Conservation (phyloP, 1,140 invertebrate species). For the Reticulitermes speratus region DNA sequence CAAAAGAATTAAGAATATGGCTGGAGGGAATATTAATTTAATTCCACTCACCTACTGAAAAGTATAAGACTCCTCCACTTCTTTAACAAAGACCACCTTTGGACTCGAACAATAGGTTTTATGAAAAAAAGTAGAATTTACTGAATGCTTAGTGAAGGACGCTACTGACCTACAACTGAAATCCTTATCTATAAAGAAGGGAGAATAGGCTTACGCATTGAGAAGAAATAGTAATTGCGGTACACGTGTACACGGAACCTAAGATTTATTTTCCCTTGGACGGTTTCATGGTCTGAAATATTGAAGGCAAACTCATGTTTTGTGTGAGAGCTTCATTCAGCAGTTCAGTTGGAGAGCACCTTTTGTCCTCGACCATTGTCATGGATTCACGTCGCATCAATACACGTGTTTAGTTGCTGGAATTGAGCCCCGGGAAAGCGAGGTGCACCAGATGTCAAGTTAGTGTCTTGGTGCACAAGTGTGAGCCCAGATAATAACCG, state of each 20-base stretch:
- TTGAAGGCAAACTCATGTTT: slow-evolving; percentile 1
- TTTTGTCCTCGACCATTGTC: not conserved
- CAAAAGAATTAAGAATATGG: too few relatives aligned
- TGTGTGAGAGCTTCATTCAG: not conserved
- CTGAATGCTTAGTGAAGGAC: not conserved
- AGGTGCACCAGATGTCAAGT: too few relatives aligned
- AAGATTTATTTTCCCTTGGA: not conserved
- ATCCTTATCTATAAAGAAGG: not conserved
- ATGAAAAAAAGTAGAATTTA: not conserved
- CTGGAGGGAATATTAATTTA: too few relatives aligned
- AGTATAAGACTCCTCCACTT: not conserved
- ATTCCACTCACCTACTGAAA: too few relatives aligned
- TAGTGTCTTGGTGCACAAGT: too few relatives aligned
- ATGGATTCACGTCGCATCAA: not conserved
- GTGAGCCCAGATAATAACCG: too few relatives aligned
- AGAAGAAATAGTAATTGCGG: not conserved
- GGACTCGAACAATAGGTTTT: not conserved
- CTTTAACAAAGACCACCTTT: not conserved
- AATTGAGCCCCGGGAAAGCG: not conserved
- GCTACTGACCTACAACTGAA: not conserved
- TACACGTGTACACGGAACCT: not conserved
- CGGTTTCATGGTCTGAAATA: not conserved
- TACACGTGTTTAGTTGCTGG: not conserved
- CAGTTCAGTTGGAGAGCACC: not conserved
- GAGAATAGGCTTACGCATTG: not conserved